Evolutionary conservation across 2,113 vertebrate species (phyloP).

Genomic region (Archocentrus centrarchus): DNA sequence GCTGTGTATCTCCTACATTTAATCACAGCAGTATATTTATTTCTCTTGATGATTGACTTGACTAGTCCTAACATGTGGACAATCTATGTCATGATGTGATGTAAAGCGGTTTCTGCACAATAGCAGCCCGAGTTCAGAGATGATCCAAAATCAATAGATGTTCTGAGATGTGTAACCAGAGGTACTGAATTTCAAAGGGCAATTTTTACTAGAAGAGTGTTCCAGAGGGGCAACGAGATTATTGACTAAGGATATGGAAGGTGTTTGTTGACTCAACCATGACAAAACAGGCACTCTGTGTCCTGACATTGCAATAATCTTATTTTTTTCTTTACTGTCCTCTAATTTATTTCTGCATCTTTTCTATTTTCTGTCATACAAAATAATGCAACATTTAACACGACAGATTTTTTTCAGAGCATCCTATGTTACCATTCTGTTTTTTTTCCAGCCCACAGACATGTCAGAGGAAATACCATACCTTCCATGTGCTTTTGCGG

Average conservation of each 20-base stretch:
- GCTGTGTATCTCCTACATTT: not conserved
- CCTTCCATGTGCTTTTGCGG: slow-evolving; percentile 61
- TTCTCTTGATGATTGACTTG: slow-evolving; percentile 1
- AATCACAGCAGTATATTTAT: not conserved
- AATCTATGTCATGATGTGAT: slow-evolving; percentile 15
- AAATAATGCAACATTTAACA: not conserved
- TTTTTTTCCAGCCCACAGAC: not conserved
- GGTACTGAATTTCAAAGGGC: slow-evolving; percentile 57
- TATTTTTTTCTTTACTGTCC: not conserved
- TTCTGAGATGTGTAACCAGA: slow-evolving; percentile 63
- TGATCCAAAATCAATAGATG: slow-evolving; percentile 77
- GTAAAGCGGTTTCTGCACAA: slow-evolving; percentile 38
- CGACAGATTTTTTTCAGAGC: not conserved
- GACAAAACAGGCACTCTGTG: slow-evolving; percentile 6
- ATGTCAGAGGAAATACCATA: slow-evolving; percentile 58
- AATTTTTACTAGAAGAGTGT: slow-evolving; percentile 40
- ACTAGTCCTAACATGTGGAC: not conserved
- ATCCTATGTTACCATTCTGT: not conserved
- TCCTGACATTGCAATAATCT: not conserved
- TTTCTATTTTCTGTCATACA: not conserved
- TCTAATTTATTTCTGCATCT: not conserved
- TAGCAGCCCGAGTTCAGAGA: slow-evolving; percentile 59
- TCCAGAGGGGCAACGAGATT: slow-evolving; percentile 37
- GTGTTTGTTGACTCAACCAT: not conserved
- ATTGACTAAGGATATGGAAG: slow-evolving; percentile 41